These are phyloP conservation scores for Zaprionus camerounensis DNA, from an alignment of 1,140 invertebrate genomes.

Conservation along the genomic window DNA sequence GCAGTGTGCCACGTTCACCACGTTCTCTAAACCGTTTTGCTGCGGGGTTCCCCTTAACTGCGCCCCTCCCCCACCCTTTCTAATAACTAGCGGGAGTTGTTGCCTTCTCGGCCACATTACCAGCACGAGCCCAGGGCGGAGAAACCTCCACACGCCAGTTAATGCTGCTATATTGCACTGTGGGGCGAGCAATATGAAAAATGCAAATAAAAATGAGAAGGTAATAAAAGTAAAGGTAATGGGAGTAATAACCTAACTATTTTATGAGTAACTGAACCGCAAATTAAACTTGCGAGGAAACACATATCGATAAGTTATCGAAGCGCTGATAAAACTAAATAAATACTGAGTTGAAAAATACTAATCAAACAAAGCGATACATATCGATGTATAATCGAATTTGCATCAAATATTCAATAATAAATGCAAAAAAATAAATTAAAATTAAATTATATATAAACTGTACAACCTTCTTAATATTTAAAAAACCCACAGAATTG, in stretches of 20 bases:
- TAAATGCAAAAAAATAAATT: background rate
- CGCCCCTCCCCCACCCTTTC: background rate
- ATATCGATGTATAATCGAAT: background rate
- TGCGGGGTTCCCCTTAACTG: constrained; percentile 19
- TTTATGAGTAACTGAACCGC: background rate
- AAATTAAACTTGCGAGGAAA: background rate
- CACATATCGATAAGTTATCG: background rate
- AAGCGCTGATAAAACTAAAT: background rate
- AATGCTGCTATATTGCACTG: constrained; percentile 15
- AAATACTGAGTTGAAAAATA: background rate
- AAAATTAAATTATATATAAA: background rate
- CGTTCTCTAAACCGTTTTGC: constrained; percentile 60
- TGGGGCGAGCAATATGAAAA: background rate
- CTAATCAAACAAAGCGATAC: background rate
- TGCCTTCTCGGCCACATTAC: constrained; percentile 34
- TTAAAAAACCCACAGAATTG: background rate
- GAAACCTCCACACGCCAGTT: constrained; percentile 44
- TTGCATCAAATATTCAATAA: too few relatives aligned
- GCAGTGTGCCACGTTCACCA: constrained; percentile 45
- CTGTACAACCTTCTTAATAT: background rate
- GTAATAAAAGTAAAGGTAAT: background rate
- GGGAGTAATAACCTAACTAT: background rate
- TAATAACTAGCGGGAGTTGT: constrained; percentile 32
- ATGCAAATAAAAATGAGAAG: background rate
- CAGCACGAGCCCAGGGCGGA: constrained; percentile 28